A percentile compares a stretch with the other conserved stretches of the same genome.
These are phyloP conservation scores for Anser cygnoides DNA, from an alignment of 2,113 vertebrate species.

Conservation along the genomic window DNA sequence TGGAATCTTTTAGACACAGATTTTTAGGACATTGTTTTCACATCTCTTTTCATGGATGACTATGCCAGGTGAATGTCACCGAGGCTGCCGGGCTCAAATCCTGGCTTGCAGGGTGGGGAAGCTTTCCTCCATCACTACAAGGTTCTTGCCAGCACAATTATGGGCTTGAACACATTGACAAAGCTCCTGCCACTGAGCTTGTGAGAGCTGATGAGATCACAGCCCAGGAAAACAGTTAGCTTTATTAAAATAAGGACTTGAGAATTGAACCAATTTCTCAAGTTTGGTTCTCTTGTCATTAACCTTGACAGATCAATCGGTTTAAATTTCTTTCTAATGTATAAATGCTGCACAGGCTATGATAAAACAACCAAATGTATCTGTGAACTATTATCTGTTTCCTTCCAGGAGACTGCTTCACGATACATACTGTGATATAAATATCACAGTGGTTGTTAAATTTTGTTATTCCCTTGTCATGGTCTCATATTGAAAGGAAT, in stretches of 20 bases:
- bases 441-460: background rate
- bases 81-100: background rate
- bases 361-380: background rate
- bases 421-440: background rate
- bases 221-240: background rate
- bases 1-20: background rate
- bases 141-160: background rate
- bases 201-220: background rate
- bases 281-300: background rate
- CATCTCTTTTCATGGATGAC: background rate
- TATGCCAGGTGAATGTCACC: background rate
- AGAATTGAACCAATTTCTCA: conserved; percentile 9
- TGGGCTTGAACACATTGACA: background rate
- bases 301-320: background rate
- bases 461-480: background rate
- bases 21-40: background rate
- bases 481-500: background rate
- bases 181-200: background rate
- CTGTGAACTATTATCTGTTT: background rate
- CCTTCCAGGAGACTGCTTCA: background rate
- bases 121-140: background rate
- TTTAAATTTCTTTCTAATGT: conserved; percentile 14
- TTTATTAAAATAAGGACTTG: conserved; percentile 15
- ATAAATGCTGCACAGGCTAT: background rate
- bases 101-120: background rate